These are phyloP conservation scores for Phylloscopus trochiloides DNA, from an alignment of 2,113 vertebrate genomes.

Conservation along the genomic window DNA sequence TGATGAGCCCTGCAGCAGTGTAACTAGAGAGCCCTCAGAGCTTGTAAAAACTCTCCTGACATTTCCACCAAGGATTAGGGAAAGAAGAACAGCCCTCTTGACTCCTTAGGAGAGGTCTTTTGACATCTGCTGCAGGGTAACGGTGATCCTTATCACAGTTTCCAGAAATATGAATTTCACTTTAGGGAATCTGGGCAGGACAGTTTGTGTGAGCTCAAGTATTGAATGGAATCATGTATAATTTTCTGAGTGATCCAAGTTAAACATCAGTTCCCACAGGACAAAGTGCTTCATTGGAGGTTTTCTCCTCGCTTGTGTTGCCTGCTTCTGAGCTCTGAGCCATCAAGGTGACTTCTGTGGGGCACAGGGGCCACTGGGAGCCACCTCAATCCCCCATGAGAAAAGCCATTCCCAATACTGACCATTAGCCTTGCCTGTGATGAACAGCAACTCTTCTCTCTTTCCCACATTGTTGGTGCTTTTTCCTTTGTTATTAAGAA, in stretches of 20 bases:
- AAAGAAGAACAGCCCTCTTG: background rate
- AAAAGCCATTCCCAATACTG: background rate
- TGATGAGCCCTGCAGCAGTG: background rate
- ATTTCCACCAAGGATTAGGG: background rate
- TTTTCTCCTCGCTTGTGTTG: background rate
- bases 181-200: background rate
- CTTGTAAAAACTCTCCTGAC: background rate
- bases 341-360: background rate
- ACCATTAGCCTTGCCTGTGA: background rate
- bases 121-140: background rate
- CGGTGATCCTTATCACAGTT: background rate
- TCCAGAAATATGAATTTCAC: background rate
- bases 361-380: background rate
- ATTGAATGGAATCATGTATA: rapidly evolving
- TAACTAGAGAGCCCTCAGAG: background rate
- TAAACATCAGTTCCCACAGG: background rate
- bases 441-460: background rate
- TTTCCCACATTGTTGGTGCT: background rate
- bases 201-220: background rate
- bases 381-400: background rate
- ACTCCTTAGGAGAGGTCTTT: background rate
- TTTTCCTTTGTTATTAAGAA: background rate
- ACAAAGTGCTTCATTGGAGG: background rate
- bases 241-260: background rate
- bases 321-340: background rate